Base-by-base conservation (phyloP, 1,140 invertebrate species). In the Drosophila biarmipes region DNA sequence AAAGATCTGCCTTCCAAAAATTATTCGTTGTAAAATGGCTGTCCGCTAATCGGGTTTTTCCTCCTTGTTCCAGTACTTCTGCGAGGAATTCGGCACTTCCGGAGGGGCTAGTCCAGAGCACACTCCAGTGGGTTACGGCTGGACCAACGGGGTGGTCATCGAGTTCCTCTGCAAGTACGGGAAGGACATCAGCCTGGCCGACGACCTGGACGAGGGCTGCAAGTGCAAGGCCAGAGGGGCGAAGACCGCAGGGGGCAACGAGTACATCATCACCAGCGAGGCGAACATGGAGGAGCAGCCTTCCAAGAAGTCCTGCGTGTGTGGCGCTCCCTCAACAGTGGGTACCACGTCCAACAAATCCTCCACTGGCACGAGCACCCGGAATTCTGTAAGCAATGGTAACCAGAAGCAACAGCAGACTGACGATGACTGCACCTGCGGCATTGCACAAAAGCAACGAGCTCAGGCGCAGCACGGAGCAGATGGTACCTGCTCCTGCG, bases 101-200 rank as follows among this genome's bases (percentile, higher is more conserved):
- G 97, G 97, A 0, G 94, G 94, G 8, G 97, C 97, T 0, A 97
- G 97, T 0, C 97, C 99, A 90, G 98, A 98, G 86, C 91, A 92
- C 0, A 95, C 97, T 0, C 97, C 98, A 91, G 93, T 95, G 8
- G 98, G 98, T 5, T 99, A 98, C 89, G 98, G 98, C 1, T 99
- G 98, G 98, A 96, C 97, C 0, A 99, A 98, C 90, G 98, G 97
- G 1, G 95, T 98, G 0, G 93, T 96, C 5, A 91, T 98, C 17
- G 95, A 97, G 78, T 93, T 98, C 7, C 90, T 98, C 4, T 91
- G 94, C 49, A 93, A 93, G 55, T 96, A 95, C 86, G 94, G 95
- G 0, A 90, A 90, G 11, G 91, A 92, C 3, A 43, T 94, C 34
- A 91, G 8, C 29, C 1, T 61, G n/a, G 29, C 43, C 6, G 63